phyloP scores from a whole-genome alignment of 2,113 vertebrate species.

The Nycticorax nycticorax region DNA sequence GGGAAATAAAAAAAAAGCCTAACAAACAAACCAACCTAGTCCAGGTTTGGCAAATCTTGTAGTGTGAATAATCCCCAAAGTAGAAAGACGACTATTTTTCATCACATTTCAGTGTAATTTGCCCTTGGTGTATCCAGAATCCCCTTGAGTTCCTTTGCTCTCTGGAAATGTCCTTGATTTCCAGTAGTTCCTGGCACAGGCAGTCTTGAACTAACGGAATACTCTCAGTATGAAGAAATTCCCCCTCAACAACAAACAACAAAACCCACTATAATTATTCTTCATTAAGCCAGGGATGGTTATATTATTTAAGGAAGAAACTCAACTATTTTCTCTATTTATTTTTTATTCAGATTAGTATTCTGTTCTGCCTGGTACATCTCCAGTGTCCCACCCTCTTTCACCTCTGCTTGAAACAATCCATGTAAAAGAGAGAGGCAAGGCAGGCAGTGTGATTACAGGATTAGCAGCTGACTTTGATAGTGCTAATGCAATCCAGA shows the following conservation, averaged over 20 bases:
- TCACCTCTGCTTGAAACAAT: neutral
- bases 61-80: neutral
- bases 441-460: neutral
- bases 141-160: neutral
- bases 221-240: neutral
- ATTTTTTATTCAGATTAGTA: neutral
- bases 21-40: neutral
- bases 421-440: neutral
- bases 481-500: conserved; percentile 23
- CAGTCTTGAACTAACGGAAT: neutral
- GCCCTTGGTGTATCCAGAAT: neutral
- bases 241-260: accelerated
- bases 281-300: neutral
- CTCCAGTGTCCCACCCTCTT: neutral
- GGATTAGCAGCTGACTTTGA: neutral
- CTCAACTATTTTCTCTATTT: neutral
- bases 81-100: neutral
- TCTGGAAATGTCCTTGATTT: neutral
- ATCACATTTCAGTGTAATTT: neutral
- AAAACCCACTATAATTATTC: neutral
- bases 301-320: neutral
- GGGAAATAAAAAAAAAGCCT: neutral
- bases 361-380: neutral
- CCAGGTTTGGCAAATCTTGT: neutral
- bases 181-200: neutral